Conservation (phyloP, 2,797 vertebrate species). For the Agapornis canus region DNA sequence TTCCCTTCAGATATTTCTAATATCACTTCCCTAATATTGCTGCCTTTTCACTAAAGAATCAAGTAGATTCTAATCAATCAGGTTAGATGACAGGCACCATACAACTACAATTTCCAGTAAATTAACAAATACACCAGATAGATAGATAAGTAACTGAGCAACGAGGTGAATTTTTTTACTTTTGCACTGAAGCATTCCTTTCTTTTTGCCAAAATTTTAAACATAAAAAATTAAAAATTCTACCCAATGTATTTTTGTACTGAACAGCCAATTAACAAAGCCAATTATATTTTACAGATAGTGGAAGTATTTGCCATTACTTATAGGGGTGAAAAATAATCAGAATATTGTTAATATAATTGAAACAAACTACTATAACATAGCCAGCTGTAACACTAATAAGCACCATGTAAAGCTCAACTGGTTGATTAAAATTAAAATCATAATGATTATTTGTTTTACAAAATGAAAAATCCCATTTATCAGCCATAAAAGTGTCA, state of each 20-base stretch:
- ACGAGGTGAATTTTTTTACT: neutral
- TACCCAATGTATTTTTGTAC: neutral
- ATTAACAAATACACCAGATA: neutral
- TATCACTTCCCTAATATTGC: neutral
- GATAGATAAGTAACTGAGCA: neutral
- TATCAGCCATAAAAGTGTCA: neutral
- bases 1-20: neutral
- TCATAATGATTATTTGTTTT: neutral
- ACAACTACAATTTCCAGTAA: neutral
- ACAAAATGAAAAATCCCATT: neutral
- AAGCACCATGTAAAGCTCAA: conserved; percentile 1
- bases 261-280: neutral
- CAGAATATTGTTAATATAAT: conserved; percentile 18
- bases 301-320: conserved; percentile 2
- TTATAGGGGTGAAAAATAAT: conserved; percentile 6
- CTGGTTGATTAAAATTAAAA: neutral
- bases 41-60: neutral
- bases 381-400: neutral
- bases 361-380: conserved; percentile 27
- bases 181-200: neutral
- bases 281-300: neutral
- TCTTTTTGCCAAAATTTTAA: neutral
- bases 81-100: neutral
- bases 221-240: neutral
- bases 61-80: neutral